phyloP scores from a whole-genome alignment of 1,140 invertebrate species.

The Achatina immaculata region DNA sequence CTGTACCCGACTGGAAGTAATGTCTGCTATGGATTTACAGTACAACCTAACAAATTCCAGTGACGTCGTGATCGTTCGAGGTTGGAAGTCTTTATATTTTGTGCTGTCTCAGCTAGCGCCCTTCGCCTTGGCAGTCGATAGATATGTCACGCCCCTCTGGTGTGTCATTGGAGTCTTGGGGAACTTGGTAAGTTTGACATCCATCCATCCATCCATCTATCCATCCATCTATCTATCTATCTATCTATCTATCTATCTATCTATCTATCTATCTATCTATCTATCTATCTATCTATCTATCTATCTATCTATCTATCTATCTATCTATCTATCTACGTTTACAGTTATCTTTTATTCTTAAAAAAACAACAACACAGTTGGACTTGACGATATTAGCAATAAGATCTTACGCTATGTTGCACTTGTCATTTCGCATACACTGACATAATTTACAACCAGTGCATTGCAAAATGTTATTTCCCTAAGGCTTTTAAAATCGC shows the following conservation, averaged over 20 bases:
- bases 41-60: neutral
- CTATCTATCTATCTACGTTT: neutral
- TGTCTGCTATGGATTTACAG: neutral
- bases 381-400: no score
- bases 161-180: constrained; percentile 62
- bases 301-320: neutral
- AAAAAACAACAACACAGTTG: no score
- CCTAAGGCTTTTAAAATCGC: no score
- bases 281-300: neutral
- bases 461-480: no score
- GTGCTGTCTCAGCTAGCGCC: constrained; percentile 41
- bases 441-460: no score
- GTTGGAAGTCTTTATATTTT: constrained; percentile 41
- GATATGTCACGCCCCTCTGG: constrained; percentile 51
- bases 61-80: constrained; percentile 16
- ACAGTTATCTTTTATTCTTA: no score
- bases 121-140: constrained; percentile 44
- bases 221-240: neutral
- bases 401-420: no score
- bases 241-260: neutral
- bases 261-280: neutral
- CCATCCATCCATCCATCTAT: neutral
- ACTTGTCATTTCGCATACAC: no score
- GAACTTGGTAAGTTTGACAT: constrained; percentile 46
- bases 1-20: no score